Conservation (phyloP, 2,113 vertebrate species). For the Thalassoma bifasciatum region DNA sequence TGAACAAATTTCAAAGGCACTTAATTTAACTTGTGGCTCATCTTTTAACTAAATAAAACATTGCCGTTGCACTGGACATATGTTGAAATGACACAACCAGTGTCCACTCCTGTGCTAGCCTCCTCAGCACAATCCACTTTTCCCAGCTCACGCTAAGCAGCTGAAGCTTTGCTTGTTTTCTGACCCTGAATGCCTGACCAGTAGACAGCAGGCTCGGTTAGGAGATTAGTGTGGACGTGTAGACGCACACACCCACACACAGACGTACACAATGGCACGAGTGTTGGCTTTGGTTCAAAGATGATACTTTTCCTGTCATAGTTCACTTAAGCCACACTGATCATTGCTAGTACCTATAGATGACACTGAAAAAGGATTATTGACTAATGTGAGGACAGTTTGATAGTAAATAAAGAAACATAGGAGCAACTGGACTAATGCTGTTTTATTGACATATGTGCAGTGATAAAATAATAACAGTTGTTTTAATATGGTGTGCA, state of each 20-base stretch:
- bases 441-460: neutral
- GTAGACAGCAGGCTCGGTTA: conserved; percentile 58
- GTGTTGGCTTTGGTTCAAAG: neutral
- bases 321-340: neutral
- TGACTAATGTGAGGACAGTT: neutral
- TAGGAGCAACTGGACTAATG: no score
- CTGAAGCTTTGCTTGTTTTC: conserved; percentile 74
- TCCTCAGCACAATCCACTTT: conserved; percentile 72
- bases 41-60: neutral
- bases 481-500: no score
- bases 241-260: conserved; percentile 21
- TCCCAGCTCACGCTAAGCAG: conserved; percentile 75
- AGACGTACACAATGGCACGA: neutral
- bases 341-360: neutral
- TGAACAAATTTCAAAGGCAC: neutral
- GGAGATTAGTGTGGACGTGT: conserved; percentile 63
- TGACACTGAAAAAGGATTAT: neutral
- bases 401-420: no score
- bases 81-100: neutral
- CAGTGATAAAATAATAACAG: neutral
- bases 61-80: neutral
- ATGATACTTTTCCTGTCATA: conserved; percentile 2
- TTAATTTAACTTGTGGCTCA: neutral
- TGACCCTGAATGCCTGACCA: conserved; percentile 62
- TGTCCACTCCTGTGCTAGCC: conserved; percentile 36